phyloP scores from a whole-genome alignment of 2,888 invertebrate species.

The Synergus japonicus region DNA sequence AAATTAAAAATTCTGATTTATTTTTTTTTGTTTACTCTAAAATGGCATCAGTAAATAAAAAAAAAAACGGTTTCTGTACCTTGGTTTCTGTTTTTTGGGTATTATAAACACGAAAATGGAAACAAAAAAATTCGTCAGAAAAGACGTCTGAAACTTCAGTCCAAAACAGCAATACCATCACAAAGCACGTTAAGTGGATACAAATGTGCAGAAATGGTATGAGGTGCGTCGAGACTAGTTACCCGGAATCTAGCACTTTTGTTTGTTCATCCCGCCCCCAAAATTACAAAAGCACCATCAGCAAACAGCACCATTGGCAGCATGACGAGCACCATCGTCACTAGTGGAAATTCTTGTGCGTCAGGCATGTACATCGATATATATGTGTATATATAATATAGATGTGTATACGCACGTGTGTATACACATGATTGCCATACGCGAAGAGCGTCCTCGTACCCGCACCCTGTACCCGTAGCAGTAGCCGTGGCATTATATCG shows the following conservation, averaged over 20 bases:
- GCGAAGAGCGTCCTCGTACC: conserved; percentile 44
- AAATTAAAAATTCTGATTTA: no score
- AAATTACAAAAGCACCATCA: conserved; percentile 47
- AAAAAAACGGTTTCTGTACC: no score
- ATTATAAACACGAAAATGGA: no score
- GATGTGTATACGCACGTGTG: not conserved
- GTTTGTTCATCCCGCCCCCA: conserved; percentile 56
- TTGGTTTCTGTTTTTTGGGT: no score
- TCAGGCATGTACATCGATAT: not conserved
- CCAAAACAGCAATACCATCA: not conserved
- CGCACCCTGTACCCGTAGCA: conserved; percentile 67
- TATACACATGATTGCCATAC: conserved; percentile 5
- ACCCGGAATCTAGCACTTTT: conserved; percentile 54
- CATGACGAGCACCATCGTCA: conserved; percentile 39
- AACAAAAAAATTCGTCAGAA: no score
- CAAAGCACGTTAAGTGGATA: conserved; percentile 44
- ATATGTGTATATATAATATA: no score
- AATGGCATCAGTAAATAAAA: no score
- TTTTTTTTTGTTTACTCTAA: no score
- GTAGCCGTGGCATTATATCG: conserved; percentile 77
- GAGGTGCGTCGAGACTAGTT: conserved; percentile 67
- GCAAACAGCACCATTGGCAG: conserved; percentile 42
- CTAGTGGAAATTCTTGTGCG: not conserved
- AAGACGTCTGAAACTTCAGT: no score
- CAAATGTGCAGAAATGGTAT: conserved; percentile 69